Conservation (phyloP, 2,797 vertebrate genomes). For the Pipistrellus pipistrellus region DNA sequence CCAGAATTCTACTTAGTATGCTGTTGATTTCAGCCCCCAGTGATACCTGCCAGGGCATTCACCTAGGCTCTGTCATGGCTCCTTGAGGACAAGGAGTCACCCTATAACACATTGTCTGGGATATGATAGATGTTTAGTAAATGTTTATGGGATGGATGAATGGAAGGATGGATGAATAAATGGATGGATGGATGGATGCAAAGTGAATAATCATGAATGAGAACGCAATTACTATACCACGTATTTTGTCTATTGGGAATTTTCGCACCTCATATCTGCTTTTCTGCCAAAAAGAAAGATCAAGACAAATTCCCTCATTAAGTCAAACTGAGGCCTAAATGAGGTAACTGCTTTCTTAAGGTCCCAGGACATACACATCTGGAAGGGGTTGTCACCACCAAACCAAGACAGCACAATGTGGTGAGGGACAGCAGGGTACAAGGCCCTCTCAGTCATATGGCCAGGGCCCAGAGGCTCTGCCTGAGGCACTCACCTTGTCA, state of each 20-base stretch:
- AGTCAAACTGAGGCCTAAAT: background rate
- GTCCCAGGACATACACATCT: background rate
- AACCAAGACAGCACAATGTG: background rate
- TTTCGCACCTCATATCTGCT: background rate
- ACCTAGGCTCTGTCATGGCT: background rate
- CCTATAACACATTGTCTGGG: background rate
- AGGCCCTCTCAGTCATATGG: background rate
- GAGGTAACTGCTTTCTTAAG: background rate
- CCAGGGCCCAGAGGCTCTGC: background rate
- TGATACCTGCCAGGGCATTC: too few species aligned
- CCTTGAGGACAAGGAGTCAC: background rate
- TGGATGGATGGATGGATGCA: background rate
- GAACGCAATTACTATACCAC: background rate
- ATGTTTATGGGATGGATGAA: background rate
- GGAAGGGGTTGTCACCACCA: background rate
- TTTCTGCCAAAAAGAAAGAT: constrained; percentile 16
- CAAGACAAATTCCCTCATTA: background rate
- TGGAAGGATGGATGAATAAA: background rate
- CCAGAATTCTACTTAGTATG: background rate
- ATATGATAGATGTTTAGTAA: background rate
- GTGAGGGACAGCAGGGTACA: background rate
- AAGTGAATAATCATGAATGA: background rate
- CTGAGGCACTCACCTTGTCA: constrained; percentile 89
- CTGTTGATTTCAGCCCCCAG: background rate
- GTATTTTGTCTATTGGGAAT: constrained; percentile 2